Base-by-base conservation (phyloP, 2,888 invertebrate genomes). In the Thyatira batis region DNA sequence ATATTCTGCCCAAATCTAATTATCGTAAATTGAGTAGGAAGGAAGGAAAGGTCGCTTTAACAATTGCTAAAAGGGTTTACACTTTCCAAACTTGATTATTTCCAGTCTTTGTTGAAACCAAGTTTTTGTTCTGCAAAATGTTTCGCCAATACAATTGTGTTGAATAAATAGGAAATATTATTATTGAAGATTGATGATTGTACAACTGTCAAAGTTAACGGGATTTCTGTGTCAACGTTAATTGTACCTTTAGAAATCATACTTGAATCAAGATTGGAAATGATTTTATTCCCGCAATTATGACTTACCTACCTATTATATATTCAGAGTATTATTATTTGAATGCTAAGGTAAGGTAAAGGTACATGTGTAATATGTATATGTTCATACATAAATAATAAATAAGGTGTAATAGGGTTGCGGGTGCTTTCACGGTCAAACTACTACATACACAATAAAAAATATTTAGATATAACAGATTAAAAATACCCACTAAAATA, bases 11-110 rank as follows among this genome's bases (percentile, higher is more conserved):
- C 33, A 13, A 39, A 39, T 39, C 33, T 39, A 33, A 11, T 33
- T 13, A 33, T 39, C 39, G 13, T 39, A 17, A 39, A 39, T 39
- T 39, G 39, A 39, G 33, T 33, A 33, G 39, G 8, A 39, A 8
- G 39, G 39, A 17, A 39, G 8, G 39, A 17, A 39, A 39, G 6
- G 23, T 23, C 23, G 23, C n/a, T 17, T 3, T 3, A 39, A 3
- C 3, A 39, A 11, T 17, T 13, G 13, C 17, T 13, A 5, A 27
- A 27, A 11, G 48, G 28, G n/a, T 27, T 27, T 48, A 48, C 46
- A 48, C 28, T 48, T 48, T 48, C 0, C 48, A 48, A 48, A 48
- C 48, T 48, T 25, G 48, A 48, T 48, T 48, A 48, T 48, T 48
- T 25, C 48, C 13, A 48, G 48, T 28, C 48, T 48, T 48, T 48